Evolutionary conservation across 2,888 invertebrate species (phyloP).

Genomic region (Morpho achilles): DNA sequence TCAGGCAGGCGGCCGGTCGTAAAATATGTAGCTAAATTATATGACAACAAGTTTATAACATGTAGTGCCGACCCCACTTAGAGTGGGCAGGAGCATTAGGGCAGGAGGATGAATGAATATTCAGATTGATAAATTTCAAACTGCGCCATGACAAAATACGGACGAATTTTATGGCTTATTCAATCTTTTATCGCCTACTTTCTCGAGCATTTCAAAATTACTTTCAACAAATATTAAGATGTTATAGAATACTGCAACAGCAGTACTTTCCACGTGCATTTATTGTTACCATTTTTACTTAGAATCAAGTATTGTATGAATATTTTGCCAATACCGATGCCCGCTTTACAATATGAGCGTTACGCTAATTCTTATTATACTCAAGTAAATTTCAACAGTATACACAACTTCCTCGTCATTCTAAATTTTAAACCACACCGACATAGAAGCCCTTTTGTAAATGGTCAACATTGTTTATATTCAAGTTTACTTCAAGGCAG

Average conservation of each 20-base stretch:
- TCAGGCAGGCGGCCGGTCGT: too few species aligned
- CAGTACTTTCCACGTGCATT: constrained; percentile 19
- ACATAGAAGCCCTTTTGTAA: constrained; percentile 36
- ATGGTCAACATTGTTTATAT: constrained; percentile 53
- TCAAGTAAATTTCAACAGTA: constrained; percentile 46
- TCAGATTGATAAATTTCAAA: too few species aligned
- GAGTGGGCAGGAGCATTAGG: too few species aligned
- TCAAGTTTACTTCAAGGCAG: constrained; percentile 47
- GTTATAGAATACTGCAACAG: constrained; percentile 6
- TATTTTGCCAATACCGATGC: constrained; percentile 53
- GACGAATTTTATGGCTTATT: too few species aligned
- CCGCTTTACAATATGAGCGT: constrained; percentile 33
- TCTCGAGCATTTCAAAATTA: too few species aligned
- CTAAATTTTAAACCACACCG: constrained; percentile 48
- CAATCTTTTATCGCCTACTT: too few species aligned
- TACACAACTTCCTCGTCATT: constrained; percentile 71
- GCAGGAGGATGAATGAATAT: too few species aligned
- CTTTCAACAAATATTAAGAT: too few species aligned
- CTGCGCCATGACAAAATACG: too few species aligned
- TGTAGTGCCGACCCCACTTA: too few species aligned
- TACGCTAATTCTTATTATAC: constrained; percentile 55
- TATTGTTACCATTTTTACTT: constrained; percentile 25
- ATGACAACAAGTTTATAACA: too few species aligned
- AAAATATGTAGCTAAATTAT: too few species aligned
- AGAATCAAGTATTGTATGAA: constrained; percentile 29